A percentile compares a stretch with the other conserved stretches of the same genome.
phyloP scores from a whole-genome alignment of 2,113 vertebrate genomes.

The Pithys albifrons region DNA sequence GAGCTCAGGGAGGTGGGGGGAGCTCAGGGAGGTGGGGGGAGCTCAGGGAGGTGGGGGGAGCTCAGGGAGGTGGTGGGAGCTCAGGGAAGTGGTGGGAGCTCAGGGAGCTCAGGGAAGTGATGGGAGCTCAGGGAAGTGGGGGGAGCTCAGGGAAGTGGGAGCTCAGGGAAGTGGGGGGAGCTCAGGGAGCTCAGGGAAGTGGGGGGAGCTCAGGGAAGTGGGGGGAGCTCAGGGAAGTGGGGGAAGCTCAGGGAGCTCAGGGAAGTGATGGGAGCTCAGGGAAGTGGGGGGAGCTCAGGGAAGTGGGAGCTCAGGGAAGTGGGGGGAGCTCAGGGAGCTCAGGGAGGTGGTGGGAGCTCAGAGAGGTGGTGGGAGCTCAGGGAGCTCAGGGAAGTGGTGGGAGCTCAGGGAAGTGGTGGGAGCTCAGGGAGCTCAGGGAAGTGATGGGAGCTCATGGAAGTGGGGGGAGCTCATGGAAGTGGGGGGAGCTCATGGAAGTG shows the following conservation, averaged over 20 bases:
- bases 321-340: neutral
- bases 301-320: neutral
- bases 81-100: neutral
- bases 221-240: neutral
- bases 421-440: neutral
- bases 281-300: neutral
- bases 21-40: neutral
- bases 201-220: neutral
- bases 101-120: neutral
- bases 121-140: neutral
- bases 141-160: neutral
- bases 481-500: too few species aligned
- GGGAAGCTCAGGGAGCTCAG: too few species aligned
- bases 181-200: too few species aligned
- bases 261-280: neutral
- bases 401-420: neutral
- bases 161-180: neutral
- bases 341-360: neutral
- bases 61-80: neutral
- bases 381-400: too few species aligned
- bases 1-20: too few species aligned
- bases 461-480: neutral
- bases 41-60: neutral
- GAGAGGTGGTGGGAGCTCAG: neutral
- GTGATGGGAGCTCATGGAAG: neutral